These are phyloP conservation scores for Ellobius talpinus DNA, from an alignment of 2,113 vertebrate species.

Conservation along the genomic window DNA sequence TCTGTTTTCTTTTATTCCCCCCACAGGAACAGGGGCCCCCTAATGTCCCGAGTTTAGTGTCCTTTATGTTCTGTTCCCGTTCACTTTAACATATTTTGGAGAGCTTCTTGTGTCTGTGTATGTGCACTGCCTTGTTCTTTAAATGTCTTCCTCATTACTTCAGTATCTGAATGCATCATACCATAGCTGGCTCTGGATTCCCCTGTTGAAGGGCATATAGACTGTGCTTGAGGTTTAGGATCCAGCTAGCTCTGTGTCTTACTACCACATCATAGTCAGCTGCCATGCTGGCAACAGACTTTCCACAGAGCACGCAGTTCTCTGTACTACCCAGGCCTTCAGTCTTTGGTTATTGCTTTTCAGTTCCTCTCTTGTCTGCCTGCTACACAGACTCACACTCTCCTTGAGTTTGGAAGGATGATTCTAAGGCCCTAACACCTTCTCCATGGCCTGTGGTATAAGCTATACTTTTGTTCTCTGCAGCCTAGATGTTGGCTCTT, in stretches of 20 bases:
- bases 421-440: not conserved
- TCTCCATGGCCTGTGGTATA: not conserved
- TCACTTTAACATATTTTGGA: not conserved
- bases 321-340: not conserved
- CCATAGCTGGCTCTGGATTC: not conserved
- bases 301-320: not conserved
- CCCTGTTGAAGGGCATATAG: not conserved
- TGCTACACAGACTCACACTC: not conserved
- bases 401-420: not conserved
- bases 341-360: not conserved
- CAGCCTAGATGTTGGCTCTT: not conserved
- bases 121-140: not conserved
- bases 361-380: not conserved
- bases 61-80: not conserved
- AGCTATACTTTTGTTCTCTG: not conserved
- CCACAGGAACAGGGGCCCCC: not conserved
- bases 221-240: not conserved
- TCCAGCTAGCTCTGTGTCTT: not conserved
- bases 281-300: not conserved
- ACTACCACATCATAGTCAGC: not conserved
- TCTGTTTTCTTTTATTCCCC: not conserved
- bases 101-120: not conserved
- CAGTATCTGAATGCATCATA: not conserved
- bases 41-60: not conserved
- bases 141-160: not conserved